phyloP scores from a whole-genome alignment of 2,113 vertebrate genomes.

The Burhinus bistriatus region DNA sequence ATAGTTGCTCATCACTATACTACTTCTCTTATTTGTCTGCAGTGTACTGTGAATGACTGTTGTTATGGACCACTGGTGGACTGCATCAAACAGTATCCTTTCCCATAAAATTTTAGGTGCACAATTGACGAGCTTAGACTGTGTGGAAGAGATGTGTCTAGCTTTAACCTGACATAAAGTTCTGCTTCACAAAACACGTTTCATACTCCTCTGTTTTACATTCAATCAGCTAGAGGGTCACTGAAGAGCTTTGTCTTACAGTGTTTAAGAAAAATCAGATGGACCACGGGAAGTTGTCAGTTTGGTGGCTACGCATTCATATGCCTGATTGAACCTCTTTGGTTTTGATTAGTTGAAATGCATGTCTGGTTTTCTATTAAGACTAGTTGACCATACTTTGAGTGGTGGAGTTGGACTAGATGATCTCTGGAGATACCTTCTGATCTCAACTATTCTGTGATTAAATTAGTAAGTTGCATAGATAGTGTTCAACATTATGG shows the following conservation, averaged over 20 bases:
- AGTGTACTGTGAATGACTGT: conserved; percentile 99
- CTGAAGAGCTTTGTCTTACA: conserved; percentile 45
- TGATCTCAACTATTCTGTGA: not conserved
- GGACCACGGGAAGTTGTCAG: conserved; percentile 57
- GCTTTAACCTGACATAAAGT: conserved; percentile 93
- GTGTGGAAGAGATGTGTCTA: conserved; percentile 88
- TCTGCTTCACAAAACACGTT: conserved; percentile 86
- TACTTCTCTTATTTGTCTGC: conserved; percentile 74
- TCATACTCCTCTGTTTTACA: conserved; percentile 74
- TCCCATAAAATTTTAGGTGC: conserved; percentile 94
- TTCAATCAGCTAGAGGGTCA: conserved; percentile 73
- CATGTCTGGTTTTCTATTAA: not conserved
- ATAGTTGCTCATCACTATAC: conserved; percentile 13
- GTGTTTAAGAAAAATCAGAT: conserved; percentile 52
- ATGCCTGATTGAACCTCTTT: conserved; percentile 27
- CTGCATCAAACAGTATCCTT: conserved; percentile 99
- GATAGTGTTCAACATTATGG: not conserved
- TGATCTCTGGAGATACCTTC: not conserved
- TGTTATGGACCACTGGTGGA: conserved; percentile 99
- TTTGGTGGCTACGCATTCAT: not conserved
- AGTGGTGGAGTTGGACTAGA: not conserved
- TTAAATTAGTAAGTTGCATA: not conserved
- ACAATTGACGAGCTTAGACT: conserved; percentile 89
- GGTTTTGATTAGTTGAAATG: conserved; percentile 59
- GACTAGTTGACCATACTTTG: not conserved